phyloP scores from a whole-genome alignment of 2,797 vertebrate genomes.

The Melanotaenia nigrans region DNA sequence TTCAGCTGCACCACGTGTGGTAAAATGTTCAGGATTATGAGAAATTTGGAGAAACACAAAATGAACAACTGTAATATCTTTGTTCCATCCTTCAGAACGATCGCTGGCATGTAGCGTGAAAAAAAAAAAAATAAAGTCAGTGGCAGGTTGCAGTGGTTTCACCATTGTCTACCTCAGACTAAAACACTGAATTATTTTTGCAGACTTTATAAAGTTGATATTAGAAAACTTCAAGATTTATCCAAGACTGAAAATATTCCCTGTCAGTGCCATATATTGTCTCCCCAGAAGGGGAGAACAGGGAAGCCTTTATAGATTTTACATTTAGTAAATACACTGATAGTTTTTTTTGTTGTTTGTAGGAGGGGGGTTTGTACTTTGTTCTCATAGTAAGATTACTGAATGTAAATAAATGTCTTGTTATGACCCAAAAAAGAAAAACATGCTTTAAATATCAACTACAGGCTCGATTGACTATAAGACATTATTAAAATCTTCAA shows the following conservation, averaged over 20 bases:
- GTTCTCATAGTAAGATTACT: background rate
- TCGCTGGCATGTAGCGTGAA: constrained; percentile 63
- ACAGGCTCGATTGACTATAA: background rate
- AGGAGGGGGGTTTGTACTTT: background rate
- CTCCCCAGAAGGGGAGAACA: background rate
- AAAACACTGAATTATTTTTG: constrained; percentile 12
- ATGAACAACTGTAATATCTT: constrained; percentile 53
- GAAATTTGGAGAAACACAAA: constrained; percentile 79
- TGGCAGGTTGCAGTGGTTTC: background rate
- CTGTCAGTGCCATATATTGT: background rate
- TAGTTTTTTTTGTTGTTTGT: background rate
- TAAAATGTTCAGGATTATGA: constrained; percentile 77
- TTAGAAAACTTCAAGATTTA: background rate
- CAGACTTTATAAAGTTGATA: background rate
- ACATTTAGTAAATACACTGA: background rate
- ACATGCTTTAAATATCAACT: background rate
- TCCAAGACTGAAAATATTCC: background rate
- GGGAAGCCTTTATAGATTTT: background rate
- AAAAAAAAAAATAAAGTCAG: background rate
- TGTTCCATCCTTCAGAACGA: constrained; percentile 66
- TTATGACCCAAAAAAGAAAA: background rate
- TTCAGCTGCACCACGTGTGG: constrained; percentile 72
- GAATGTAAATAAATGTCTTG: constrained; percentile 1
- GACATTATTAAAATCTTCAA: background rate
- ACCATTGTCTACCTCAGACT: constrained; percentile 63